phyloP scores from a whole-genome alignment of 2,113 vertebrate genomes.

The Hippocampus comes region DNA sequence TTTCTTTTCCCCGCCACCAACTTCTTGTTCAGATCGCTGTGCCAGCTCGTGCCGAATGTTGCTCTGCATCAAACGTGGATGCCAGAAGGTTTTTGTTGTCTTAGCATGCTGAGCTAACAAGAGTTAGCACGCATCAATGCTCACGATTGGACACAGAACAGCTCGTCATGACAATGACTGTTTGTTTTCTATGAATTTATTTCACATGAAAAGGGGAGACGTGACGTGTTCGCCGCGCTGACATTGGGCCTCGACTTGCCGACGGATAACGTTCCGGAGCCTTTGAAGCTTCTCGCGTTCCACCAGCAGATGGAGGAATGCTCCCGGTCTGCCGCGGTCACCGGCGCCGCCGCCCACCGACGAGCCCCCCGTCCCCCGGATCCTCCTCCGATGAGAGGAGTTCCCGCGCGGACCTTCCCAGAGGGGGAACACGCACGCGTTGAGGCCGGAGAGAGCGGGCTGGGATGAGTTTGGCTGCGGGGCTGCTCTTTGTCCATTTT shows the following conservation, averaged over 20 bases:
- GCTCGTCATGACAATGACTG: too few relatives aligned
- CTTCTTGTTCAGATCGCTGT: too few relatives aligned
- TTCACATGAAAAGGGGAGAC: not conserved
- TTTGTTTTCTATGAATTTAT: too few relatives aligned
- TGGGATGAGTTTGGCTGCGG: conserved; percentile 18
- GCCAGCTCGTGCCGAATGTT: too few relatives aligned
- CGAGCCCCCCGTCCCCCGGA: conserved; percentile 21
- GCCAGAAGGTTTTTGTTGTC: too few relatives aligned
- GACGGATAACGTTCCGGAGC: not conserved
- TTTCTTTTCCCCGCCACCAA: too few relatives aligned
- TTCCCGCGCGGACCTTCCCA: conserved; percentile 55
- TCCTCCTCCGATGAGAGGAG: conserved; percentile 54
- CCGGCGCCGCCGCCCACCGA: not conserved
- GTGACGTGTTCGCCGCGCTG: not conserved
- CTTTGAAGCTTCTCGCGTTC: not conserved
- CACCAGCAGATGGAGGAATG: conserved; percentile 61
- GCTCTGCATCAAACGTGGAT: too few relatives aligned
- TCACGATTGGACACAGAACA: too few relatives aligned
- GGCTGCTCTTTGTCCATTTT: conserved; percentile 23
- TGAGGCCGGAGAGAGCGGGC: conserved; percentile 24
- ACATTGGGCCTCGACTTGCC: not conserved
- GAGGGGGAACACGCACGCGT: conserved; percentile 64
- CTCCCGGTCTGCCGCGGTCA: not conserved
- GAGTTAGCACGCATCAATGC: too few relatives aligned
- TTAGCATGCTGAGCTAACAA: too few relatives aligned